These are phyloP conservation scores for Lepidochitona cinerea DNA, from an alignment of 2,888 invertebrate species.

Conservation along the genomic window DNA sequence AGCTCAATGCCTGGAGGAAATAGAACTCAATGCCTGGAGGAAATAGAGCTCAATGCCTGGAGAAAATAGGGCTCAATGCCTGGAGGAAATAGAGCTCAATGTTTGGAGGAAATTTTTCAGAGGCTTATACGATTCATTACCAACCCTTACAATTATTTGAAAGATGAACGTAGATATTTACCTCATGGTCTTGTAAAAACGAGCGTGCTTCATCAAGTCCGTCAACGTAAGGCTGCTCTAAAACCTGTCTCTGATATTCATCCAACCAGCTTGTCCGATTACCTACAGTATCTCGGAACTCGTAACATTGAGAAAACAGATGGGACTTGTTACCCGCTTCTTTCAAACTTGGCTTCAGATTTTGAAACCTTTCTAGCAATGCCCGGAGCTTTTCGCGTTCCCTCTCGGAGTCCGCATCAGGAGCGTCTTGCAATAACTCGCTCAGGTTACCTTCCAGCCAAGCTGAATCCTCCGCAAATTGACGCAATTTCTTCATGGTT, in stretches of 20 bases:
- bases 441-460: constrained; percentile 94
- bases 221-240: constrained; percentile 58
- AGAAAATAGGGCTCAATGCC: too few species aligned
- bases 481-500: constrained; percentile 54
- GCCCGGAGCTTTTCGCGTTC: constrained; percentile 86
- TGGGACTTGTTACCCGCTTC: constrained; percentile 94
- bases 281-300: constrained; percentile 89
- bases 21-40: too few species aligned
- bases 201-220: constrained; percentile 60
- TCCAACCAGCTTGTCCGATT: constrained; percentile 81
- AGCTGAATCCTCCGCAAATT: constrained; percentile 85
- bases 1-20: too few species aligned
- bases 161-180: too few species aligned
- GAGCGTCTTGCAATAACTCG: constrained; percentile 86
- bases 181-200: constrained; percentile 63
- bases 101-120: too few species aligned
- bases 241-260: constrained; percentile 53
- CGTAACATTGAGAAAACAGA: constrained; percentile 92
- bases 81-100: too few species aligned
- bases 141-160: too few species aligned
- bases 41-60: too few species aligned
- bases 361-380: constrained; percentile 80
- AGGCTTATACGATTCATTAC: too few species aligned
- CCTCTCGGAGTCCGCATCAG: constrained; percentile 82
- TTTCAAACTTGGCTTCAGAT: constrained; percentile 89